Base-by-base conservation (phyloP, 2,888 invertebrate species). In the Ephialtes manifestator region DNA sequence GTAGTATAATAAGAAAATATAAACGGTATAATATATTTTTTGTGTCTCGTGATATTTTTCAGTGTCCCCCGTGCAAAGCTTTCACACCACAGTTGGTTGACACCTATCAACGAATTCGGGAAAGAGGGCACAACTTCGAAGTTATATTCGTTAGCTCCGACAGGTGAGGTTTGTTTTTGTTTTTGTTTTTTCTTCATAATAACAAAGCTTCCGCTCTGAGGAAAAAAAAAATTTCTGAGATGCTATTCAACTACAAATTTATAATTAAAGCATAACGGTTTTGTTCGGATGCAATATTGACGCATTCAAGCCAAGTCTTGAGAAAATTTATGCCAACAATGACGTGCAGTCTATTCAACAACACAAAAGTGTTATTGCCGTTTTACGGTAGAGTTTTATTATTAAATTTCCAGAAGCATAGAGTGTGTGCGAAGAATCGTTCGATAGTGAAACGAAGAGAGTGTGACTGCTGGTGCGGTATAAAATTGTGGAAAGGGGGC, bases 21-120 rank as follows among this genome's bases (percentile, higher is more conserved):
- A 15, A 60, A 13, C 28, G 24, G 24, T 60, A n/a, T 60, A 31
- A 31, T 43, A 39, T 46, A 46, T 74, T 82, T 83, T 53, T 77
- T 86, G 67, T 81, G 86, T 85, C 80, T 86, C 10, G 55, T 63
- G 7, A 0, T 58, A 63, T 31, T 60, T 94, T 95, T 58, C 95
- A 98, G 98, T 98, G 98, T 92, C 98, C 98, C 0, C 98, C 98
- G 0, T 98, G 98, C 93, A 96, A 97, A 91, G 96, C 97, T 13
- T 98, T 98, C 94, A 97, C 97, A 0, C 97, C 97, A 4, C 96
- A 97, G 90, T 95, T 98, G 84, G 95, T 96, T 87, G 95, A 96
- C n/a, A 96, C 97, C 67, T 97, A 98, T 91, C 94, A 96, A 5
- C 95, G 96, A 77, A 95, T 98, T 88, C 95, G 96, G 89, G 96